Evolutionary conservation across 2,113 vertebrate species (phyloP), one percentile per base, ranked within the genome.

Genomic region (Saccopteryx bilineata): DNA sequence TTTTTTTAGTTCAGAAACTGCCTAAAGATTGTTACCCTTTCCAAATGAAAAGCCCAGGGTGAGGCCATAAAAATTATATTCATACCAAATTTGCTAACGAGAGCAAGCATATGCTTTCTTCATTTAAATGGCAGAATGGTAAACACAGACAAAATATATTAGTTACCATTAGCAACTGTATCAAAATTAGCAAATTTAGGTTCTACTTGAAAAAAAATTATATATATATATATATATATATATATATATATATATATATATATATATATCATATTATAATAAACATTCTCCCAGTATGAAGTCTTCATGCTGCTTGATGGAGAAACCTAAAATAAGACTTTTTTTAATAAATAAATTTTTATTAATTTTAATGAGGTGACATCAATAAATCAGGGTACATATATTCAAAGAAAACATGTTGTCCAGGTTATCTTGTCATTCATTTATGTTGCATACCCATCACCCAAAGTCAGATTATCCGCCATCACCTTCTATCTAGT

Each of bases 231-330:
- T 97, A 95, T 97, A 97, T 97, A 58, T 66, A 39, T 96, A 94
- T 95, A 96, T 97, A 61, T 83, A 90, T 97, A 95, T 97, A 97
- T 97, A n/a, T 50, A 58, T 66, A 39, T 96, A 94, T 95, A 96
- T 97, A 61, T 83, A 90, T 97, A 95, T 97, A 97, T 97, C 90
- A 93, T 79, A 92, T 97, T 97, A 98, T 98, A 98, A 98, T 98
- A 98, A 98, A 98, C 92, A 98, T 92, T 97, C 71, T 95, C 94
- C 52, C 96, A 97, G 96, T 96, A 91, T 98, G 97, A 98, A 97
- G 81, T 95, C 93, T 97, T 96, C 94, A 90, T 84, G 91, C 79
- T 95, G 87, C 97, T 96, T 98, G 96, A 98, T 97, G 91, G 92
- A 84, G 58, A 96, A 56, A 78, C 94, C 91, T 97, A 98, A 86